Evolutionary conservation across 2,113 vertebrate species (phyloP).

Genomic region (Orycteropus afer): DNA sequence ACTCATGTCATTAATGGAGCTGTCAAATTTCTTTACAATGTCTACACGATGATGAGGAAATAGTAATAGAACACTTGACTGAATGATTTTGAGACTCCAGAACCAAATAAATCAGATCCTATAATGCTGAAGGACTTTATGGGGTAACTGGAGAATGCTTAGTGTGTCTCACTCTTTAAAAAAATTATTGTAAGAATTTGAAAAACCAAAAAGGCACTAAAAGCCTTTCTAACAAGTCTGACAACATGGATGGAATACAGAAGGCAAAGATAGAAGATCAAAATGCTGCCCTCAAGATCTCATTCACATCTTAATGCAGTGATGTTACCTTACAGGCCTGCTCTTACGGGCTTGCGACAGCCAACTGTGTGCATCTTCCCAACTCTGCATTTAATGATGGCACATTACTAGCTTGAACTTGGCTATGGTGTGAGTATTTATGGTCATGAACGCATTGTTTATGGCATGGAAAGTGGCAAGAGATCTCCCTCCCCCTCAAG

Average conservation of each 20-base stretch:
- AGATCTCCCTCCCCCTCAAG: no score
- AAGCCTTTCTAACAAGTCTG: neutral
- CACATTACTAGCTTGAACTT: neutral
- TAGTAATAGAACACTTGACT: constrained; percentile 24
- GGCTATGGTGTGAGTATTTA: neutral
- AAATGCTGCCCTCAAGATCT: rapidly evolving
- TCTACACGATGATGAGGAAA: constrained; percentile 39
- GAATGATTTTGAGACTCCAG: neutral
- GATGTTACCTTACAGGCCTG: no score
- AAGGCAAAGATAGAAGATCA: neutral
- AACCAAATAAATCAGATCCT: constrained; percentile 9
- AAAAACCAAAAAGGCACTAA: neutral
- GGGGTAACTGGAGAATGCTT: neutral
- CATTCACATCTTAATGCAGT: rapidly evolving
- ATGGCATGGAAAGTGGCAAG: neutral
- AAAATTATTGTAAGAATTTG: neutral
- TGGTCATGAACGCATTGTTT: neutral
- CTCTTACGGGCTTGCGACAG: rapidly evolving
- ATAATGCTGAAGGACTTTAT: neutral
- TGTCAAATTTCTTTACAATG: constrained; percentile 50
- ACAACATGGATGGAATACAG: neutral
- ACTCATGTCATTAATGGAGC: constrained; percentile 69
- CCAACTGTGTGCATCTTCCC: rapidly evolving
- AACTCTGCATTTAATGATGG: neutral
- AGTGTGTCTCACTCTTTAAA: neutral